Base-by-base conservation (phyloP, 2,888 invertebrate genomes). In the Meloe dianella region DNA sequence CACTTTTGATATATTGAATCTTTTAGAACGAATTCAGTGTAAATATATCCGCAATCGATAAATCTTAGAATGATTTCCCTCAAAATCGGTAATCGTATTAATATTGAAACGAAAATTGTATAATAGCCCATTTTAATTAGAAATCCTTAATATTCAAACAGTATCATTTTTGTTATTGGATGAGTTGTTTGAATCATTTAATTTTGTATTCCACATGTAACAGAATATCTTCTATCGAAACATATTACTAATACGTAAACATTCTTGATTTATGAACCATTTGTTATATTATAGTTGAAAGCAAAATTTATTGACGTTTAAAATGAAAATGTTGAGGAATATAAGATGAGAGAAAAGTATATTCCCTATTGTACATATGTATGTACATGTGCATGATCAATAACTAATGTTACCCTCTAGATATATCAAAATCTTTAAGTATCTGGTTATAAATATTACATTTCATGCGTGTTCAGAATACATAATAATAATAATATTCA, bases 211-310 rank as follows among this genome's bases (percentile, higher is more conserved):
- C 27, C 27, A 27, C 27, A 9, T 47, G 47, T 47, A 47, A 47
- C 47, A 47, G 8, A 1, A 17, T 47, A 20, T 20, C 47, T 38
- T 8, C 17, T 41, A 41, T 20, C n/a, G n/a, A 20, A 24, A 24
- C 24, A 24, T 51, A 51, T 22, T 51, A 51, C 51, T 12, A 51
- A 22, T 22, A 24, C 12, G 51, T 51, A 51, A 51, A 51, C 51
- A 51, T 51, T 51, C 24, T 51, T 51, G 51, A 51, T 51, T 51
- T 51, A 51, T 51, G 51, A 10, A 51, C 51, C 24, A 51, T 51
- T 51, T 24, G 51, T 51, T 51, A 51, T 51, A 51, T 51, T 51
- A 51, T 51, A 2, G 51, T 51, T 51, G 51, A 51, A 51, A 51
- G 51, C 51, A 51, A 24, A 51, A 51, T 51, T 51, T 51, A 51